Evolutionary conservation across 1,140 invertebrate species (phyloP).

Genomic region (Drosophila aff.): DNA sequence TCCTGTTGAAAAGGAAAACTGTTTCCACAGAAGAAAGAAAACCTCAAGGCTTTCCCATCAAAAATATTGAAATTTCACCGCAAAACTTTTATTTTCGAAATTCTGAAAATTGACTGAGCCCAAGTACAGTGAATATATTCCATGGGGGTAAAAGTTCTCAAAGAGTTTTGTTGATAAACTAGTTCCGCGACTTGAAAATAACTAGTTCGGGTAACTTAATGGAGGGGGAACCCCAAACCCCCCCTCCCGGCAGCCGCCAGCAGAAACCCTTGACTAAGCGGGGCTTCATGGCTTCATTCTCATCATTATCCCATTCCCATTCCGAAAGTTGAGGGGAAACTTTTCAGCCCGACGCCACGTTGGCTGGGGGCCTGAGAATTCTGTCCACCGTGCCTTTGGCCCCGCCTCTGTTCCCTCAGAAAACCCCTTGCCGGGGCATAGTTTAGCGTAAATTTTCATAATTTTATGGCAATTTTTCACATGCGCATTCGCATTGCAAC

Average conservation of each 20-base stretch:
- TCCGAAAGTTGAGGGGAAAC: conserved; percentile 44
- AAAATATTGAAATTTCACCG: background rate
- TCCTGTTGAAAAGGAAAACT: background rate
- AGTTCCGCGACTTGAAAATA: conserved; percentile 45
- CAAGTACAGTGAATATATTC: conserved; percentile 18
- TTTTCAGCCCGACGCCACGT: conserved; percentile 45
- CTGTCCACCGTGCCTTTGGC: background rate
- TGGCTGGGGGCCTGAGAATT: conserved; percentile 33
- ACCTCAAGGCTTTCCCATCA: background rate
- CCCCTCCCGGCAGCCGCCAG: background rate
- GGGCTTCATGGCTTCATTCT: conserved; percentile 35
- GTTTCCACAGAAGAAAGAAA: background rate
- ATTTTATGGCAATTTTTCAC: conserved; percentile 83
- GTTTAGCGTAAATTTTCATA: conserved; percentile 80
- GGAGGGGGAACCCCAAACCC: conserved; percentile 1
- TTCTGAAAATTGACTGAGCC: background rate
- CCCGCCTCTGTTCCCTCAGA: background rate
- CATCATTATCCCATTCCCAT: conserved; percentile 56
- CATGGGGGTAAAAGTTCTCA: conserved; percentile 22
- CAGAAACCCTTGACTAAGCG: conserved; percentile 37
- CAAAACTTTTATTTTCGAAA: background rate
- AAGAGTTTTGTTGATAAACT: conserved; percentile 44
- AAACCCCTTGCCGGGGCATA: conserved; percentile 30
- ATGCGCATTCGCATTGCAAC: conserved; percentile 53
- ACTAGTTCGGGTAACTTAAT: conserved; percentile 47